Evolutionary conservation across 2,888 invertebrate genomes (phyloP).

Genomic region (Smittia sp.): DNA sequence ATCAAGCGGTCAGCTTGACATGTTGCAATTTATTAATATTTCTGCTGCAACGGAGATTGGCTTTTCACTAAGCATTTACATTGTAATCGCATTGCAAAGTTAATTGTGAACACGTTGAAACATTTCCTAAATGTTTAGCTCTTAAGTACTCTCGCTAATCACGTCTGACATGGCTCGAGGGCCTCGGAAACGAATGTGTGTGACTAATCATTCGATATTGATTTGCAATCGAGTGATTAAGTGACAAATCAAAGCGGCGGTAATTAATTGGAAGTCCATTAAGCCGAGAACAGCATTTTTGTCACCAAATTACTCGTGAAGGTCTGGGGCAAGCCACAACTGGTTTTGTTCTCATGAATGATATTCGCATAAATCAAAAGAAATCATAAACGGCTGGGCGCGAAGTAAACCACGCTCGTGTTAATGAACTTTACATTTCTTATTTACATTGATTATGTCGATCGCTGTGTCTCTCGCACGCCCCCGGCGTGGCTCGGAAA

Average conservation of each 20-base stretch:
- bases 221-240: neutral
- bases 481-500: slow-evolving; percentile 3
- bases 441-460: slow-evolving; percentile 1
- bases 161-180: neutral
- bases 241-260: neutral
- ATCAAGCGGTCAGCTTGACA: too few species aligned
- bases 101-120: neutral
- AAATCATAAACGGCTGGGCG: neutral
- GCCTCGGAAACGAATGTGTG: neutral
- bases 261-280: slow-evolving; percentile 24
- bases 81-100: neutral
- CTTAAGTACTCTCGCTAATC: neutral
- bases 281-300: slow-evolving; percentile 6
- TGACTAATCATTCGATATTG: neutral
- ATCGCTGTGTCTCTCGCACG: neutral
- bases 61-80: too few species aligned
- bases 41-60: too few species aligned
- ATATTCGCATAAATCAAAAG: neutral
- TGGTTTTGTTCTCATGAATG: neutral
- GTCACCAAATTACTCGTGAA: slow-evolving; percentile 9
- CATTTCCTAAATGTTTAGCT: neutral
- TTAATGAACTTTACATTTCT: slow-evolving; percentile 38
- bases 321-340: neutral
- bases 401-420: neutral
- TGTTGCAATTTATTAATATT: too few species aligned